These are phyloP conservation scores for Meteorus sp. DNA, from an alignment of 1,140 invertebrate species.

Conservation along the genomic window DNA sequence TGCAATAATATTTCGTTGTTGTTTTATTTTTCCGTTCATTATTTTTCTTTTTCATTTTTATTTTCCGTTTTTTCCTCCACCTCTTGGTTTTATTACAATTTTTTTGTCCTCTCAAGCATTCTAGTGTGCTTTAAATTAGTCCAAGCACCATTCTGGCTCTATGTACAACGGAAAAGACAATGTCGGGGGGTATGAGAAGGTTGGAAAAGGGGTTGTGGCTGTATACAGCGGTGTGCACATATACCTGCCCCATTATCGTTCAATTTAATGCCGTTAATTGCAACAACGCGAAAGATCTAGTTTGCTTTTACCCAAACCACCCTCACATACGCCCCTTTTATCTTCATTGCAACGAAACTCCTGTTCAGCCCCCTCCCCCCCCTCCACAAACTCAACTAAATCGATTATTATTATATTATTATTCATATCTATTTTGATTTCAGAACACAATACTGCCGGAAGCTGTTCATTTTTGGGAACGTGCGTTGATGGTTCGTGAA, in stretches of 20 bases:
- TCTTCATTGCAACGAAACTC: background rate
- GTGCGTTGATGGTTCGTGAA: slow-evolving; percentile 84
- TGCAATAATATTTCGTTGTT: background rate
- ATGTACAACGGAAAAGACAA: background rate
- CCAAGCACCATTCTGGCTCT: no score
- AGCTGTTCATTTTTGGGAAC: slow-evolving; percentile 91
- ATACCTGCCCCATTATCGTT: slow-evolving; percentile 8
- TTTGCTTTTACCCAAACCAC: background rate
- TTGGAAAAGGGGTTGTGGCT: background rate
- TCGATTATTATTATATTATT: background rate
- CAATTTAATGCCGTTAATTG: slow-evolving; percentile 20
- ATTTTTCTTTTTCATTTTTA: background rate
- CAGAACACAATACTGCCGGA: slow-evolving; percentile 88
- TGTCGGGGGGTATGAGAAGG: background rate
- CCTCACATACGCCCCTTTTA: background rate
- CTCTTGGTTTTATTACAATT: background rate
- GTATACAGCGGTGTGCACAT: background rate
- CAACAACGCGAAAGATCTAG: slow-evolving; percentile 10
- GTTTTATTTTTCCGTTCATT: background rate
- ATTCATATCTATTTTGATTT: slow-evolving; percentile 45
- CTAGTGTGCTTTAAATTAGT: slow-evolving; percentile 14
- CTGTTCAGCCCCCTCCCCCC: no score
- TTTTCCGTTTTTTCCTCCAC: slow-evolving; percentile 1
- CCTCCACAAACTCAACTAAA: no score
- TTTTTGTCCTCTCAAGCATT: background rate